Percentiles rank a stretch among this genome's conserved stretches.
These are phyloP conservation scores for Odontothrips loti DNA, from an alignment of 2,888 invertebrate species.

Conservation along the genomic window DNA sequence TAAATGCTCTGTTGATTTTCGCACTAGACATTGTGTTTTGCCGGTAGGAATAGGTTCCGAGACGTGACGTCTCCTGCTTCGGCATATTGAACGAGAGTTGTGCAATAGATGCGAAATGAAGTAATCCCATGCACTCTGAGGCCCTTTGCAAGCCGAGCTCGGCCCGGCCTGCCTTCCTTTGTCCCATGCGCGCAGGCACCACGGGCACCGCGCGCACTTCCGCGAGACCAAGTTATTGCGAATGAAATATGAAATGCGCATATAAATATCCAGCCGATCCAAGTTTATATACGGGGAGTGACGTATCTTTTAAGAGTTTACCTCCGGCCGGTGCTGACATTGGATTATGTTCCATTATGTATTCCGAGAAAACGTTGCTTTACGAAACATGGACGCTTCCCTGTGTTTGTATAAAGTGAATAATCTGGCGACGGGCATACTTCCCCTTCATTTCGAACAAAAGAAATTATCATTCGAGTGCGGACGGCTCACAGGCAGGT, in stretches of 20 bases:
- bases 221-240: neutral
- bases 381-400: constrained; percentile 15
- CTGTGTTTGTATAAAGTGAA: neutral
- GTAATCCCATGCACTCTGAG: neutral
- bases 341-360: constrained; percentile 26
- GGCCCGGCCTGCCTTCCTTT: neutral
- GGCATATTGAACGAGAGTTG: neutral
- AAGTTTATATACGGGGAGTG: neutral
- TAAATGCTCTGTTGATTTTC: too few relatives aligned
- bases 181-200: neutral
- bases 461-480: neutral
- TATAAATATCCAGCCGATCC: constrained; percentile 15
- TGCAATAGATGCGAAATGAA: neutral
- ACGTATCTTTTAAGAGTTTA: constrained; percentile 18
- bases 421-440: neutral
- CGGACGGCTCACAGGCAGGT: neutral
- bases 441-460: neutral
- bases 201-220: neutral
- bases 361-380: constrained; percentile 25
- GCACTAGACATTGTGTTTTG: too few relatives aligned
- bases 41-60: too few relatives aligned
- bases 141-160: neutral
- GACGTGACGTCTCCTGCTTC: too few relatives aligned
- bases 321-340: neutral
- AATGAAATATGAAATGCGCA: constrained; percentile 6